phyloP scores from a whole-genome alignment of 2,113 vertebrate genomes.

The Dipodomys ordii region DNA sequence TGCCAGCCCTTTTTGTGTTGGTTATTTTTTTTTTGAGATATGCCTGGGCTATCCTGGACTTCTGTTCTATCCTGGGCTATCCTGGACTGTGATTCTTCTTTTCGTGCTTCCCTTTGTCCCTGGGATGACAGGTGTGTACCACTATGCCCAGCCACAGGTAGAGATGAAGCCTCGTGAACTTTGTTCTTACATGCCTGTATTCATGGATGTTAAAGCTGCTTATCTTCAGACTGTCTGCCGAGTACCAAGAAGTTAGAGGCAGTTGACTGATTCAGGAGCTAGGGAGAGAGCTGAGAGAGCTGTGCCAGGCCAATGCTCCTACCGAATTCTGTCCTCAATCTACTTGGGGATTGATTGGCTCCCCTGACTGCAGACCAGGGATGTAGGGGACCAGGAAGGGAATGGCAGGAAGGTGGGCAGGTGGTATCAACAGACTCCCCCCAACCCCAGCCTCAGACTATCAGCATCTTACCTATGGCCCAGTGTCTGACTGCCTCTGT shows the following conservation, averaged over 20 bases:
- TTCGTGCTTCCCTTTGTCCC: too few species aligned
- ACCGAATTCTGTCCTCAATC: background rate
- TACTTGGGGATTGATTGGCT: background rate
- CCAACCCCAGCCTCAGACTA: background rate
- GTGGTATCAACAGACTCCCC: background rate
- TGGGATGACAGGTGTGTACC: too few species aligned
- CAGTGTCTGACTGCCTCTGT: background rate
- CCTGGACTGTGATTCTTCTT: too few species aligned
- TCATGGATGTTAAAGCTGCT: background rate
- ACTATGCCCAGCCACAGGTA: too few species aligned
- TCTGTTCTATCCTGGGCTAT: too few species aligned
- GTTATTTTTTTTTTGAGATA: too few species aligned
- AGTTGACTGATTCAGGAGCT: background rate
- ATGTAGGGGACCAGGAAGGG: background rate
- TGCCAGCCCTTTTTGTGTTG: too few species aligned
- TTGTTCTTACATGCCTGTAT: background rate
- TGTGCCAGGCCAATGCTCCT: background rate
- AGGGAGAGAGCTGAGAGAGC: background rate
- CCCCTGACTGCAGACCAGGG: background rate
- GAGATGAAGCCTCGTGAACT: too few species aligned
- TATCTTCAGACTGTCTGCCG: background rate
- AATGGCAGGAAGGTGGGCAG: background rate
- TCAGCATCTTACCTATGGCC: background rate
- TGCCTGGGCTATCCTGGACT: too few species aligned
- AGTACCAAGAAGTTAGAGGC: background rate